Conservation (phyloP, 2,888 invertebrate species). For the Atethmia centrago region DNA sequence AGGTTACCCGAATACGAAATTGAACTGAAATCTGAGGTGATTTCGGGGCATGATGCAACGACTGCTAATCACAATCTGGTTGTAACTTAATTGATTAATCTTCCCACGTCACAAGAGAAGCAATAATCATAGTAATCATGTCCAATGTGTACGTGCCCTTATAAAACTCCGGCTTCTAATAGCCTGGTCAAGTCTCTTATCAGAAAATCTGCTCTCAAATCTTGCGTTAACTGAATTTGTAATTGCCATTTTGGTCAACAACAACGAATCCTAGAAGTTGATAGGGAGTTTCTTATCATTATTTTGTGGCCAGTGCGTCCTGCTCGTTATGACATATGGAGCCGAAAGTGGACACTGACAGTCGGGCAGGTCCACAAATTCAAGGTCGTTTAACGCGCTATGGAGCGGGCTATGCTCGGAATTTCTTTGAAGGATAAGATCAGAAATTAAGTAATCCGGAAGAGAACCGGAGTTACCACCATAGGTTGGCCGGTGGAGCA, state of each 20-base stretch:
- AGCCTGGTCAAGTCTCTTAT: not conserved
- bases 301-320: too few species aligned
- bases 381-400: too few species aligned
- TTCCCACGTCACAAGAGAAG: conserved; percentile 1
- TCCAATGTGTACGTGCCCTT: not conserved
- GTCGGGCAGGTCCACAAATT: too few species aligned
- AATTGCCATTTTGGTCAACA: too few species aligned
- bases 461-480: too few species aligned
- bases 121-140: conserved; percentile 9
- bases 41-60: not conserved
- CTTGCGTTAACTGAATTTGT: not conserved
- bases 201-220: not conserved
- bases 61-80: conserved; percentile 6
- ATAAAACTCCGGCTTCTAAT: not conserved
- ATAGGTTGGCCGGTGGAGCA: too few species aligned
- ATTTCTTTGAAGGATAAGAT: too few species aligned
- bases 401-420: too few species aligned
- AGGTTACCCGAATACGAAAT: not conserved
- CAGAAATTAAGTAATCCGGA: too few species aligned
- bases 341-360: too few species aligned
- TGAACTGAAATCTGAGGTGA: not conserved
- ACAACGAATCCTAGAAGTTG: too few species aligned
- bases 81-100: conserved; percentile 1
- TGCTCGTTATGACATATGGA: too few species aligned
- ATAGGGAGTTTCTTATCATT: not conserved